Evolutionary conservation across 2,888 invertebrate species (phyloP).

Genomic region (Steromphala cineraria): DNA sequence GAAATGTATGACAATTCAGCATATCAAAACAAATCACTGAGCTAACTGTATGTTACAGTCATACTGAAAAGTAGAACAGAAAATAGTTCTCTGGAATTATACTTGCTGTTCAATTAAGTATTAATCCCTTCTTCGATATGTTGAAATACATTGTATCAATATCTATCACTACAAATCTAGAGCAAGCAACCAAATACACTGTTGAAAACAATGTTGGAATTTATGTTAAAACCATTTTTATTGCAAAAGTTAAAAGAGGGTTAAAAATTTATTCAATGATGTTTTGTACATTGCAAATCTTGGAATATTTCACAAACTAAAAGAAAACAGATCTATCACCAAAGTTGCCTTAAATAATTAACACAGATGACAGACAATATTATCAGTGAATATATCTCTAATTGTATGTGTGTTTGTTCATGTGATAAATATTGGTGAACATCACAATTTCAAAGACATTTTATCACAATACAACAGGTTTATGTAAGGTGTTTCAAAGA

Average conservation of each 20-base stretch:
- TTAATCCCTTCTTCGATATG: too few species aligned
- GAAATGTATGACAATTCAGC: too few species aligned
- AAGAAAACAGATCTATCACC: neutral
- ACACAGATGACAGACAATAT: conserved; percentile 16
- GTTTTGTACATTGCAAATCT: neutral
- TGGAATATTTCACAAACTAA: neutral
- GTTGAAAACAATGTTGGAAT: too few species aligned
- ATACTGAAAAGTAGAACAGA: too few species aligned
- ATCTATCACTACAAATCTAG: too few species aligned
- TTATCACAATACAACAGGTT: conserved; percentile 13
- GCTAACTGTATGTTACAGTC: too few species aligned
- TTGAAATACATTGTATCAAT: too few species aligned
- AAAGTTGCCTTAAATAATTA: neutral
- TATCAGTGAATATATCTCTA: conserved; percentile 1
- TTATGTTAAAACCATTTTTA: neutral
- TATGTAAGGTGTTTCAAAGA: conserved; percentile 7
- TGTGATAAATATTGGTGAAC: conserved; percentile 4
- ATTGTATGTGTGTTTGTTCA: neutral
- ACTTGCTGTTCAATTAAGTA: too few species aligned
- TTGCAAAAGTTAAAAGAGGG: neutral
- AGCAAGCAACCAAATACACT: too few species aligned
- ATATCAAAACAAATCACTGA: too few species aligned
- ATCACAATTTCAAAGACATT: conserved; percentile 12
- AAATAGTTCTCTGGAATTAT: too few species aligned
- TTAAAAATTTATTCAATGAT: neutral